Evolutionary conservation across 2,113 vertebrate genomes (phyloP).

Genomic region (Bos indicus): DNA sequence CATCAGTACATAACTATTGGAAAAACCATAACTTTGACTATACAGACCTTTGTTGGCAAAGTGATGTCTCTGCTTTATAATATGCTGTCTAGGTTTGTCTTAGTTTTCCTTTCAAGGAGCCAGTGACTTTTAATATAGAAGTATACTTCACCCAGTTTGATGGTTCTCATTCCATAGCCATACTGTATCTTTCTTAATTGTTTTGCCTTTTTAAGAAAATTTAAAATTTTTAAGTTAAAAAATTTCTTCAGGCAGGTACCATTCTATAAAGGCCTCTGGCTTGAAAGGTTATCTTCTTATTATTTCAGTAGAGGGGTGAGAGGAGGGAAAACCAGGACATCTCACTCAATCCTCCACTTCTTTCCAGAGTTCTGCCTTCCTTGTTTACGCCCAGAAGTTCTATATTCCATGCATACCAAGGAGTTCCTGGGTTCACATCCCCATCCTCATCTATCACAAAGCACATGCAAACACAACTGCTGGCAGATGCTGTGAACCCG

Average conservation of each 20-base stretch:
- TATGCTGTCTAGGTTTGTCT: neutral
- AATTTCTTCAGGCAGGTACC: neutral
- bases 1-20: neutral
- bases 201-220: neutral
- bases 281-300: neutral
- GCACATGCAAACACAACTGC: neutral
- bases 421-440: neutral
- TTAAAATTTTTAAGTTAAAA: neutral
- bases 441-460: neutral
- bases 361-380: neutral
- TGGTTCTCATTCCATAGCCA: neutral
- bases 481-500: neutral
- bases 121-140: neutral
- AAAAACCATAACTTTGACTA: neutral
- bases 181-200: neutral
- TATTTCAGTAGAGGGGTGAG: neutral
- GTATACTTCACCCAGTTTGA: neutral
- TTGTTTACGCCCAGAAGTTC: neutral
- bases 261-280: neutral
- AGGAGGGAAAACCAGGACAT: neutral
- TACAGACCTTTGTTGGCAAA: neutral
- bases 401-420: accelerated
- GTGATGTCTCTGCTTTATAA: neutral
- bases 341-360: neutral
- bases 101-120: neutral